Evolutionary conservation across 2,113 vertebrate genomes (phyloP).

Genomic region (Aramus guarauna): DNA sequence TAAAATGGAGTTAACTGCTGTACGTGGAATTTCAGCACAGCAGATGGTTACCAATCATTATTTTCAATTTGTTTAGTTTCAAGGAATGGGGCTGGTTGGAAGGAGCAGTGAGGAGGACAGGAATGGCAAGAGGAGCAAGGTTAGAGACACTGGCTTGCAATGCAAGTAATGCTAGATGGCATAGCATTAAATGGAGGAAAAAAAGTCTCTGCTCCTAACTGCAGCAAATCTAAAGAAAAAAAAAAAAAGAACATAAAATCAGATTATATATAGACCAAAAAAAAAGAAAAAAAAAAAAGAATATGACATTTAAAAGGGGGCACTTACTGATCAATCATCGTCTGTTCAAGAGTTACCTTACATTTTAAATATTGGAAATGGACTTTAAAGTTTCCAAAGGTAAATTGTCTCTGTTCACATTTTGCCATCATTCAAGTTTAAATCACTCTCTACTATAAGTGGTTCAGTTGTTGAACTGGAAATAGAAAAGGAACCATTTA

Average conservation of each 20-base stretch:
- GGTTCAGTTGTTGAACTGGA: conserved; percentile 64
- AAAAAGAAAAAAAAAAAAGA: neutral
- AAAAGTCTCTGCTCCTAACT: neutral
- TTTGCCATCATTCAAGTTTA: conserved; percentile 54
- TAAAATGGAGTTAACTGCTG: conserved; percentile 79
- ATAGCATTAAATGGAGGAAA: neutral
- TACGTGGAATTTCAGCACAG: conserved; percentile 78
- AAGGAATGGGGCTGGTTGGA: conserved; percentile 46
- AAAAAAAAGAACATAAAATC: neutral
- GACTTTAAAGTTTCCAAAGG: conserved; percentile 56
- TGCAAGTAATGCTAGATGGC: neutral
- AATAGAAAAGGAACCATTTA: conserved; percentile 74
- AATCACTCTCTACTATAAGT: conserved; percentile 65
- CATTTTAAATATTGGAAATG: conserved; percentile 54
- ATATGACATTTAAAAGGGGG: conserved; percentile 1
- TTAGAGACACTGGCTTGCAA: neutral
- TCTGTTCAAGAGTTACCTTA: conserved; percentile 10
- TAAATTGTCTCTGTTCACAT: conserved; percentile 61
- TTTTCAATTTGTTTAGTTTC: conserved; percentile 80
- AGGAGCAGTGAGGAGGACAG: neutral
- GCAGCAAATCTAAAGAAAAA: conserved; percentile 13
- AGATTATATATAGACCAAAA: neutral
- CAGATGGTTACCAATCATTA: conserved; percentile 79
- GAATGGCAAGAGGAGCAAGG: neutral
- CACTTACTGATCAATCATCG: conserved; percentile 2